phyloP scores from a whole-genome alignment of 2,113 vertebrate species.

The Danio rerio region GRCz12tu NC_133198.1:31183001-31183500 shows the following conservation, averaged over 20 bases:
- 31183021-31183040: too few relatives aligned
- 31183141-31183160: background rate
- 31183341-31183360: background rate
- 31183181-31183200: conserved; percentile 10
- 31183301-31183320: conserved; percentile 39
- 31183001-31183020: too few relatives aligned
- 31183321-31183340: conserved; percentile 42
- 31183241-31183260: conserved; percentile 43
- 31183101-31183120: background rate
- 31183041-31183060: too few relatives aligned
- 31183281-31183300: conserved; percentile 15
- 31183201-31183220: conserved; percentile 21
- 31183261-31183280: background rate
- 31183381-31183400: too few relatives aligned
- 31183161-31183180: background rate
- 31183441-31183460: conserved; percentile 11
- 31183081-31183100: background rate
- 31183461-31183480: conserved; percentile 6
- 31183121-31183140: background rate
- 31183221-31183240: conserved; percentile 12
- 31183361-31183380: background rate
- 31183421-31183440: background rate
- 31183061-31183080: conserved; percentile 1
- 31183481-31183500: conserved; percentile 37
- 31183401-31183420: conserved; percentile 10